A percentile compares a stretch with the other conserved stretches of the same genome.
Evolutionary conservation across 2,888 invertebrate species (phyloP).

Genomic region (Rhagonycha lutea): DNA sequence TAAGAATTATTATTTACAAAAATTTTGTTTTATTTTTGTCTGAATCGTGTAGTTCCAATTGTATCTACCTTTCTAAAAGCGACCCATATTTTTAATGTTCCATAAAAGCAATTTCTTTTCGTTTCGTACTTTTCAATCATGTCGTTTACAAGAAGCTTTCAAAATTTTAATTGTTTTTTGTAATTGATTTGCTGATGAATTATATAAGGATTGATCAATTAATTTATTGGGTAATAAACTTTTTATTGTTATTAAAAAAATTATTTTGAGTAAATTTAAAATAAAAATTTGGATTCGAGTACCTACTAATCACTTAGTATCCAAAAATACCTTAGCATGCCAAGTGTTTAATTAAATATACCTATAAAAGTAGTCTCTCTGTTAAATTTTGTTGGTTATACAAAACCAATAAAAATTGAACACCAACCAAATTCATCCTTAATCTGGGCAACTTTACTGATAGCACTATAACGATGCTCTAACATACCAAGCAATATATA

Average conservation of each 20-base stretch:
- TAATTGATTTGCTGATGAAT: neutral
- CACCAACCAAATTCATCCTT: slow-evolving; percentile 28
- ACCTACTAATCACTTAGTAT: slow-evolving; percentile 36
- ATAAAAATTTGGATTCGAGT: neutral
- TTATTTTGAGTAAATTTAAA: neutral
- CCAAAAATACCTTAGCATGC: slow-evolving; percentile 36
- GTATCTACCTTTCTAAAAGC: slow-evolving; percentile 36
- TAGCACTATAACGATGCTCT: slow-evolving; percentile 46
- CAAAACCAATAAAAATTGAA: slow-evolving; percentile 29
- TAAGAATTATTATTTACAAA: slow-evolving; percentile 8
- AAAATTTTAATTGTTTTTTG: neutral
- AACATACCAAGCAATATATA: slow-evolving; percentile 48
- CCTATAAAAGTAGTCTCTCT: slow-evolving; percentile 39
- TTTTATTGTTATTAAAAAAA: neutral
- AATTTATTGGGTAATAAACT: neutral
- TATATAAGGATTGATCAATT: neutral
- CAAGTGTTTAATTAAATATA: slow-evolving; percentile 41
- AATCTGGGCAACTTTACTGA: slow-evolving; percentile 42
- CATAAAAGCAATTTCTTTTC: slow-evolving; percentile 35
- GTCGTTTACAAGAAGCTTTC: neutral
- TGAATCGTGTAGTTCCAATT: slow-evolving; percentile 31
- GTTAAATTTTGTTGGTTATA: slow-evolving; percentile 28
- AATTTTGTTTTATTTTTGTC: slow-evolving; percentile 38
- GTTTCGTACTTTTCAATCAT: slow-evolving; percentile 19
- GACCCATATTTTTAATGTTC: slow-evolving; percentile 36